These are phyloP conservation scores for Embidobia sp. DNA, from an alignment of 2,888 invertebrate species.

Conservation along the genomic window DNA sequence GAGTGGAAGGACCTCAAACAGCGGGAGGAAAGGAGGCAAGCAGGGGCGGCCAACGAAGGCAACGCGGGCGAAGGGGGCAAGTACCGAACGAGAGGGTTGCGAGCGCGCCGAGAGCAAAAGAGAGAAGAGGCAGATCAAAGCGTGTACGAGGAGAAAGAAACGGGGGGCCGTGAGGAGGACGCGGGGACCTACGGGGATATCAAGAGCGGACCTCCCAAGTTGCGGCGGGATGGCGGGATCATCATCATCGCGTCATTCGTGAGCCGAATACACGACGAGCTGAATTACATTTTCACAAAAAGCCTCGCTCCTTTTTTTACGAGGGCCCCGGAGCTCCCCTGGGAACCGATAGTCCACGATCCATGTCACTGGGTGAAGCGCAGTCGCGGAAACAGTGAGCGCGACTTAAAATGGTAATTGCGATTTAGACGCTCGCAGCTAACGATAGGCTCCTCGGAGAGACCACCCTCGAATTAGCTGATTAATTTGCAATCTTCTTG, in stretches of 20 bases:
- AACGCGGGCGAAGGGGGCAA: constrained; percentile 63
- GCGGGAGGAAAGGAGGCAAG: constrained; percentile 50
- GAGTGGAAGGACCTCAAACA: constrained; percentile 59
- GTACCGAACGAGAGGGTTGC: constrained; percentile 66
- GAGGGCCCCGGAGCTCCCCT: no score
- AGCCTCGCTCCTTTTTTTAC: constrained; percentile 51
- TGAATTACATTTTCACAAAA: constrained; percentile 70
- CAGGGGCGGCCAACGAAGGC: constrained; percentile 57
- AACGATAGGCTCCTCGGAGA: no score
- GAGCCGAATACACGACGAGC: constrained; percentile 76
- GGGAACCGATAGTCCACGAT: no score
- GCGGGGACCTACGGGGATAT: constrained; percentile 74
- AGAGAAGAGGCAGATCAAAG: constrained; percentile 68
- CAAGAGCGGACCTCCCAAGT: constrained; percentile 82
- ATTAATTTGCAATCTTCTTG: constrained; percentile 57
- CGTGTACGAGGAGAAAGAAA: constrained; percentile 77
- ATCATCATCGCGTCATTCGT: constrained; percentile 81
- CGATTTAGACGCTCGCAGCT: no score
- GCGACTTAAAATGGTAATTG: no score
- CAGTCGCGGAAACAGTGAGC: no score
- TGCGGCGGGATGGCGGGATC: constrained; percentile 81
- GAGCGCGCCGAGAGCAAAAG: constrained; percentile 51
- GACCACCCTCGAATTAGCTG: constrained; percentile 40
- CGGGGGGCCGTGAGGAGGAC: constrained; percentile 71
- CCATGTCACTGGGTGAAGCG: constrained; percentile 17